A percentile compares a stretch with the other conserved stretches of the same genome.
phyloP scores from a whole-genome alignment of 2,113 vertebrate genomes.

The Globicephala melas region DNA sequence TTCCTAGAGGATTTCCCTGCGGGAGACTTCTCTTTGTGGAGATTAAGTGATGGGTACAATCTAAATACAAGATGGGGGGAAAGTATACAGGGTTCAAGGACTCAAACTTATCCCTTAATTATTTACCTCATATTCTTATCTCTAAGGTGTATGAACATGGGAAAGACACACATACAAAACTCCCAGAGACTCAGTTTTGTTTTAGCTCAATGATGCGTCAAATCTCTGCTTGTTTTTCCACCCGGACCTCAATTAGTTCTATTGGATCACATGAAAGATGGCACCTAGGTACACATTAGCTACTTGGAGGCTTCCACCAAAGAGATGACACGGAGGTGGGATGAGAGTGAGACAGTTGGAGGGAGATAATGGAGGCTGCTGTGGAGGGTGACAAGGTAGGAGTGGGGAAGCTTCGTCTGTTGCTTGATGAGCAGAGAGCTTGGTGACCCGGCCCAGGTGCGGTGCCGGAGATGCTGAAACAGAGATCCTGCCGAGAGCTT shows the following conservation, averaged over 20 bases:
- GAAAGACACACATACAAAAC: neutral
- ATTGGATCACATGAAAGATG: neutral
- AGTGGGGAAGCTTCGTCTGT: neutral
- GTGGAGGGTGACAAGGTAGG: no score
- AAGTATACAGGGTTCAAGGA: neutral
- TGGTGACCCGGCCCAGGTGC: neutral
- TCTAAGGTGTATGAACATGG: neutral
- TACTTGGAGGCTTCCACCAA: neutral
- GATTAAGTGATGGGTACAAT: neutral
- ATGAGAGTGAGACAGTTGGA: neutral
- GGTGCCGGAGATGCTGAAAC: neutral
- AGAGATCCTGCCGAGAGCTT: neutral
- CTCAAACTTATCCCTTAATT: neutral
- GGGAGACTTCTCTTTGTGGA: neutral
- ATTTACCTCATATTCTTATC: neutral
- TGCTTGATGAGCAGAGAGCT: neutral
- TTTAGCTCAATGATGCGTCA: neutral
- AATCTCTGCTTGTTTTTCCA: slow-evolving; percentile 49
- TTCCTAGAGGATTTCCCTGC: neutral
- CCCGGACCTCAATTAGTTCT: neutral
- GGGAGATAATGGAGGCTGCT: neutral
- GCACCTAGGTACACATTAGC: neutral
- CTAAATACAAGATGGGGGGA: neutral
- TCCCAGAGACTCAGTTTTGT: neutral
- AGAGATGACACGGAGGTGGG: neutral